A percentile compares a stretch with the other conserved stretches of the same genome.
phyloP scores from a whole-genome alignment of 2,113 vertebrate genomes.

The Setophaga petechia region DNA sequence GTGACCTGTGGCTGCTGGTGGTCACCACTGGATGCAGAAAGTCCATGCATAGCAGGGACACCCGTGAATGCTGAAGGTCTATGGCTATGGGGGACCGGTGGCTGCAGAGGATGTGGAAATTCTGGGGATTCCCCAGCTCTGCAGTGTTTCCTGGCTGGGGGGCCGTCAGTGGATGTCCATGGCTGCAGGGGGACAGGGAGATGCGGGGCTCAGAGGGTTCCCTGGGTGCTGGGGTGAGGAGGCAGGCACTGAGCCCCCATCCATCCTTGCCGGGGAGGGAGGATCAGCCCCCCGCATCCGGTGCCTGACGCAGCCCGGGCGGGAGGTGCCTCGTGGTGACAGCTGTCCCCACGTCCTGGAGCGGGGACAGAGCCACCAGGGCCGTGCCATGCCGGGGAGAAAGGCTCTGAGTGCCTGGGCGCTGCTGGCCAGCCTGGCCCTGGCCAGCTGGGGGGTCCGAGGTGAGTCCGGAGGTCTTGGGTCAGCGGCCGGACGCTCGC shows the following conservation, averaged over 20 bases:
- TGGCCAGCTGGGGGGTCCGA: not conserved
- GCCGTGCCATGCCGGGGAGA: not conserved
- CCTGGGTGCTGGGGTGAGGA: not conserved
- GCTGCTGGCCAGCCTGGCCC: not conserved
- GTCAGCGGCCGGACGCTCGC: not conserved
- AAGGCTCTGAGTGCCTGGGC: not conserved
- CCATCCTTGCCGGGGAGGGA: not conserved
- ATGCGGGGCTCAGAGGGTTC: not conserved
- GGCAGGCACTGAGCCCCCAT: not conserved
- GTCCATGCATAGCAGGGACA: not conserved
- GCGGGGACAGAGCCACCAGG: rapidly evolving
- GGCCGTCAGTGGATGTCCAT: rapidly evolving
- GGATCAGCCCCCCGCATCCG: not conserved
- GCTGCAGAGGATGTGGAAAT: not conserved
- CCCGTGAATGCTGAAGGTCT: not conserved
- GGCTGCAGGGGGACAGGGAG: not conserved
- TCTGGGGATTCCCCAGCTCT: not conserved
- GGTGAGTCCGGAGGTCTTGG: not conserved
- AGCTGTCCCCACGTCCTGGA: not conserved
- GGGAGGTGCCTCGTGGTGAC: rapidly evolving
- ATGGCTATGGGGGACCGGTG: not conserved
- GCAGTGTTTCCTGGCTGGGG: not conserved
- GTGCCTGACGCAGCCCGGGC: not conserved
- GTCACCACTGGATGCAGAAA: not conserved
- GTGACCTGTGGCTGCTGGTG: no score